These are phyloP conservation scores for Oithona nana DNA, from an alignment of 2,888 invertebrate species.

Conservation along the genomic window DNA sequence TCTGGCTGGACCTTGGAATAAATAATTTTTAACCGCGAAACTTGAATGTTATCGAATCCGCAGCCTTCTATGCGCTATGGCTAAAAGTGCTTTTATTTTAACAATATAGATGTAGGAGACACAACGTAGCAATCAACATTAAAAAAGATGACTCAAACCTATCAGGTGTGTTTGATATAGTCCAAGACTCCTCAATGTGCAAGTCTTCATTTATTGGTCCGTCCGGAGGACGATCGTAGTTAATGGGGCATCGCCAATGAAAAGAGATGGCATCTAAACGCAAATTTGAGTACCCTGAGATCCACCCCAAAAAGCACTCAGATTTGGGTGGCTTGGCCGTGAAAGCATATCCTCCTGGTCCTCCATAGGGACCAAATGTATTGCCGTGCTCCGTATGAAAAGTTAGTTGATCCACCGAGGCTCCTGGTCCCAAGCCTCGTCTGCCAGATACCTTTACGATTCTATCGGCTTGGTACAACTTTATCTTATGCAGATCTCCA, in stretches of 20 bases:
- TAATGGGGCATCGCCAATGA: conserved; percentile 5
- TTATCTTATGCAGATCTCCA: neutral
- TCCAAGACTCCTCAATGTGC: too few species aligned
- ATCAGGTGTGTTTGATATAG: too few species aligned
- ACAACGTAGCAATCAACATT: too few species aligned
- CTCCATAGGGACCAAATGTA: neutral
- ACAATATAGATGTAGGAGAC: too few species aligned
- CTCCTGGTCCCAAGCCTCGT: neutral
- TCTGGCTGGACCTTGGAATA: too few species aligned
- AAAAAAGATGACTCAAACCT: too few species aligned
- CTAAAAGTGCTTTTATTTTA: too few species aligned
- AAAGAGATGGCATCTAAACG: conserved; percentile 4
- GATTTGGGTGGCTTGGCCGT: neutral
- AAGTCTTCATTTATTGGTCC: too few species aligned
- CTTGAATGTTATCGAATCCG: too few species aligned
- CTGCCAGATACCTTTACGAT: conserved; percentile 4
- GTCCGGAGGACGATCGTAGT: too few species aligned
- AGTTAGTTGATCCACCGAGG: neutral
- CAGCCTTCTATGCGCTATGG: too few species aligned
- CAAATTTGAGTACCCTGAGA: neutral
- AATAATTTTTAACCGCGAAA: too few species aligned
- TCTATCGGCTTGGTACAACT: conserved; percentile 4
- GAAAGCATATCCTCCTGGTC: neutral
- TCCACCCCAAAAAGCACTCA: conserved; percentile 8
- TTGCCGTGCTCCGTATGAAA: neutral